Evolutionary conservation across 92 coral and sea anemone species (phyloP).

Genomic region (Isaurus tuberculatus): DNA sequence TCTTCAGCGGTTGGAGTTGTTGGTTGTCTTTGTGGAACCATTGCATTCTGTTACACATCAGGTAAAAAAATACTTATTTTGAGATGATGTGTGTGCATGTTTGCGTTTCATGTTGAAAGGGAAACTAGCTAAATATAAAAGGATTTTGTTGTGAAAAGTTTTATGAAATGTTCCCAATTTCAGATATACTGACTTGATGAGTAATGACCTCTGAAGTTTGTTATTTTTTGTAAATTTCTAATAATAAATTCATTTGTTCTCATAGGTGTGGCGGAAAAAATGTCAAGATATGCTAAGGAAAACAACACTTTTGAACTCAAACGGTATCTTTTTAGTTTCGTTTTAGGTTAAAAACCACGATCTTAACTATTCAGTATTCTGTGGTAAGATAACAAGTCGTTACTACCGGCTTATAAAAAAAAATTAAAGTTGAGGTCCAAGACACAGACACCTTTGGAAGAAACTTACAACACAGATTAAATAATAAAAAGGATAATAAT

Average conservation of each 20-base stretch:
- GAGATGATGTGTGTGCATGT: neutral
- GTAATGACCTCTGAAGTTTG: neutral
- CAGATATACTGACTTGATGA: neutral
- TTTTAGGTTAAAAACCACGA: neutral
- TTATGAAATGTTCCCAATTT: too few relatives aligned
- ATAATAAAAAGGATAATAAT: too few relatives aligned
- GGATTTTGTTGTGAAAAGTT: neutral
- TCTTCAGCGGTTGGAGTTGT: constrained; percentile 16
- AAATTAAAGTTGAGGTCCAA: too few relatives aligned
- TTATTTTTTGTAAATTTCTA: neutral
- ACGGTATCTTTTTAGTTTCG: constrained; percentile 48
- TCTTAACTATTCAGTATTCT: too few relatives aligned
- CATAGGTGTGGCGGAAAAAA: constrained; percentile 66
- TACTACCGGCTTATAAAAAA: too few relatives aligned
- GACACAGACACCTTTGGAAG: too few relatives aligned
- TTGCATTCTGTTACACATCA: constrained; percentile 61
- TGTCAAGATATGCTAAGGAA: constrained; percentile 76
- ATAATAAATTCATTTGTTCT: neutral
- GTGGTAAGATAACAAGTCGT: too few relatives aligned
- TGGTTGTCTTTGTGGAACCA: constrained; percentile 61
- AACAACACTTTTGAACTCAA: constrained; percentile 75
- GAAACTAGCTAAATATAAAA: neutral
- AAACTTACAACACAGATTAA: too few relatives aligned
- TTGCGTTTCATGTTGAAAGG: neutral
- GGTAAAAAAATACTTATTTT: neutral